phyloP scores from a whole-genome alignment of 2,797 vertebrate species.

The Aselliscus stoliczkanus region DNA sequence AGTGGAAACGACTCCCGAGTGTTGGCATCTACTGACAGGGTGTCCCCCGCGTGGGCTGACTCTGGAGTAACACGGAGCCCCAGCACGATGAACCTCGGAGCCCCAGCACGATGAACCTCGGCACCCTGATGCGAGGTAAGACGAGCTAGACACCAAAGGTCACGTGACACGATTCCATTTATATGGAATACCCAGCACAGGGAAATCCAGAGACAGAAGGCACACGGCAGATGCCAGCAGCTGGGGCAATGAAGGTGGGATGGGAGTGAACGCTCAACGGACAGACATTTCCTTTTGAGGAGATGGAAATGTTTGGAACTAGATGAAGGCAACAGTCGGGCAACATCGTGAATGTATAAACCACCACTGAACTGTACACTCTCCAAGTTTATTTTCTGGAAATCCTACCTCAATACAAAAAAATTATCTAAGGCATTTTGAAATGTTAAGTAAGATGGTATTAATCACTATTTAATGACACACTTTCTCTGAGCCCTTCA shows the following conservation, averaged over 20 bases:
- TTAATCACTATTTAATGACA: not conserved
- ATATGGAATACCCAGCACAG: not conserved
- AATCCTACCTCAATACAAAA: not conserved
- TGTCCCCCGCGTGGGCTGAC: too few relatives aligned
- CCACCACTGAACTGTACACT: not conserved
- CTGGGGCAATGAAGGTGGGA: accelerated
- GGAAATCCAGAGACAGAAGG: not conserved
- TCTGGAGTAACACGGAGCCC: not conserved
- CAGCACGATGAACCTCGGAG: too few relatives aligned
- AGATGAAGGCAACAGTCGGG: not conserved
- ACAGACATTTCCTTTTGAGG: not conserved
- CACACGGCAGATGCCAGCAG: not conserved
- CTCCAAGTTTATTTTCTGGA: not conserved
- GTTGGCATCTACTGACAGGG: not conserved
- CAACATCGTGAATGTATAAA: not conserved
- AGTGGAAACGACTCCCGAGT: not conserved
- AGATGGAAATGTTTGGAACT: not conserved
- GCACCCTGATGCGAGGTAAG: not conserved
- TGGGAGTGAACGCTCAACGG: too few relatives aligned
- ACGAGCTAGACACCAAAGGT: not conserved
- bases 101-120: not conserved
- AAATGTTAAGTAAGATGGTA: not conserved
- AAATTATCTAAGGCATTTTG: not conserved
- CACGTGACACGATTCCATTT: not conserved
- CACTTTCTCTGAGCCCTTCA: not conserved